These are phyloP conservation scores for Parnassius orleans DNA, from an alignment of 2,888 invertebrate species.

Conservation along the genomic window DNA sequence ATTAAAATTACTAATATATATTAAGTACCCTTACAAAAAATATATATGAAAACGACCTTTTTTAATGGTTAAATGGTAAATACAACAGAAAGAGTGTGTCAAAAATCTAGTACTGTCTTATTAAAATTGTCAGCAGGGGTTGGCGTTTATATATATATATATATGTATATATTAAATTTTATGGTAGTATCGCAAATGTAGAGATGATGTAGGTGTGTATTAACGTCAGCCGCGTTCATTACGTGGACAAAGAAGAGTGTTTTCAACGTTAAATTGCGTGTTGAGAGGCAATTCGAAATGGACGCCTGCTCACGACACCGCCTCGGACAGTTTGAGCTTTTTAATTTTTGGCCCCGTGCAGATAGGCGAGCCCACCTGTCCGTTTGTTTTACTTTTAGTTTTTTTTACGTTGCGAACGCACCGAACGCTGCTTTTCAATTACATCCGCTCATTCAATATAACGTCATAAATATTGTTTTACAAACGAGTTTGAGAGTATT, in stretches of 20 bases:
- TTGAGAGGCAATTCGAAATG: slow-evolving; percentile 71
- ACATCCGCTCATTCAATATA: slow-evolving; percentile 32
- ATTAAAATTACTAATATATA: no score
- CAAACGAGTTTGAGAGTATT: slow-evolving; percentile 4
- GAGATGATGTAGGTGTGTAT: slow-evolving; percentile 42
- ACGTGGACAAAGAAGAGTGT: slow-evolving; percentile 74
- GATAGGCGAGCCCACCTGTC: slow-evolving; percentile 35
- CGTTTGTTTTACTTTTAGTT: slow-evolving; percentile 49
- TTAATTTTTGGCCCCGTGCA: slow-evolving; percentile 66
- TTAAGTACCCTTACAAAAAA: no score
- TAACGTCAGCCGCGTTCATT: slow-evolving; percentile 57
- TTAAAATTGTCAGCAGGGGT: no score
- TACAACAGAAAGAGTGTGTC: no score
- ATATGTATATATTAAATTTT: no score
- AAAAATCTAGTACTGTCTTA: no score
- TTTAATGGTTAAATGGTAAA: no score
- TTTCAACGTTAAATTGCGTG: slow-evolving; percentile 76
- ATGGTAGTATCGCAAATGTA: slow-evolving; percentile 38
- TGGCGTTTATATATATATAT: background rate
- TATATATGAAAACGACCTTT: no score
- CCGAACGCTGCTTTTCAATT: slow-evolving; percentile 47
- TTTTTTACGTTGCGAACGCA: slow-evolving; percentile 30
- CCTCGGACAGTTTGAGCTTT: slow-evolving; percentile 59
- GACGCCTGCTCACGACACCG: slow-evolving; percentile 69
- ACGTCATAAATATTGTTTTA: slow-evolving; percentile 25